Base-by-base conservation (phyloP, 2,797 vertebrate species). In the Mormyrus hasselquistii region DNA sequence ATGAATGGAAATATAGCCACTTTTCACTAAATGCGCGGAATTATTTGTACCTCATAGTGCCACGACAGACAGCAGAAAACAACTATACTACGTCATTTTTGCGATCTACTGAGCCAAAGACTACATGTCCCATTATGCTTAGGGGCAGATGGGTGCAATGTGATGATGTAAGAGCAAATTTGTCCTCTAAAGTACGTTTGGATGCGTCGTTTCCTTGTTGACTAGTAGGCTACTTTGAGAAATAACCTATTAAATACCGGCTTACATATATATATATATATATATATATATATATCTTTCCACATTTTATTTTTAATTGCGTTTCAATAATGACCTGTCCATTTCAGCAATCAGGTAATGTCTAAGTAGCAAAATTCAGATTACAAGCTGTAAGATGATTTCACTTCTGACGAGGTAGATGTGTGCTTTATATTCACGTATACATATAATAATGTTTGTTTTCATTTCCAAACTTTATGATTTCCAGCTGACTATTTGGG, bases 101-200 rank as follows among this genome's bases (percentile, higher is more conserved):
- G 82, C 12, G 82, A 29, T 5, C 22, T 52, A 25, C 9, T 57
- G 25, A 59, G 2, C 9, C n/a, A 89, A 85, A 22, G 49, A 95
- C 93, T 93, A 92, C 93, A 92, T 91, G 92, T 94, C 94, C 95
- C 94, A 94, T 1, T 34, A 94, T 89, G 0, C 94, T n/a, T 1
- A 34, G 1, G 55, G 49, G 12, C 1, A 29, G 49, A 76, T 83
- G 69, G 62, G 86, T 19, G 38, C n/a, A 10, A 3, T 25, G 2
- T 44, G 34, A 73, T 57, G 7, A 59, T 44, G 65, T 57, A 65
- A 25, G 3, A 29, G 22, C 38, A 38, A 84, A 55, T 49, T 84
- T 34, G 86, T 84, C 52, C 52, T 41, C 29, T 22, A 38, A 52
- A 88, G 41, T 53, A 22, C 73, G 59, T 41, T 62, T 90, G 62